Percentiles rank a stretch among this genome's conserved stretches.
These are phyloP conservation scores for Meloidogyne chitwoodi DNA, from an alignment of 1,140 invertebrate genomes.

Conservation along the genomic window DNA sequence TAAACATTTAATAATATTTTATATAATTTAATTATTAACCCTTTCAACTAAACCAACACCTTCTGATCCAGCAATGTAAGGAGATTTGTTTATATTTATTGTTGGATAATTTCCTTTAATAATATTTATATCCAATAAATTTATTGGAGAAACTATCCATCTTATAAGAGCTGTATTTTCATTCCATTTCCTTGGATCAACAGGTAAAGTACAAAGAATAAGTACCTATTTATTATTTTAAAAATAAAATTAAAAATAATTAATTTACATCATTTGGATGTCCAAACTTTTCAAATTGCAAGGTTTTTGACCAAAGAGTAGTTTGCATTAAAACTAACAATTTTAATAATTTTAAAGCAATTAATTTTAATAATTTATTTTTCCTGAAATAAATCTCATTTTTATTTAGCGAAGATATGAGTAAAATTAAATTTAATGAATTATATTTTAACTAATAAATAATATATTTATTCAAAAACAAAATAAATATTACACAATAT, in stretches of 20 bases:
- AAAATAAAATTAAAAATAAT: not conserved
- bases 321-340: not conserved
- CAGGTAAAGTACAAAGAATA: not conserved
- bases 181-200: not conserved
- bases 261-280: not conserved
- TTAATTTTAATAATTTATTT: no score
- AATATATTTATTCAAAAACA: no score
- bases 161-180: not conserved
- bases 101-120: constrained; percentile 7
- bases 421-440: no score
- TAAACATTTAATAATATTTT: no score
- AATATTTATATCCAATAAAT: constrained; percentile 4
- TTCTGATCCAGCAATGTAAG: constrained; percentile 1
- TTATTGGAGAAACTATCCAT: constrained; percentile 17
- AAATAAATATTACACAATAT: no score
- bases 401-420: no score
- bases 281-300: not conserved
- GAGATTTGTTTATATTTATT: not conserved
- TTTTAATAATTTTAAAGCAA: no score
- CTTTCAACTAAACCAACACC: constrained; percentile 8
- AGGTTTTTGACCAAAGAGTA: not conserved
- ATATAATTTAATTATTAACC: not conserved
- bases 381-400: no score
- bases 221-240: not conserved
- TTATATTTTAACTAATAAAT: no score